These are phyloP conservation scores for Enteromius treurensis DNA, from an alignment of 2,797 vertebrate species.

Conservation along the genomic window DNA sequence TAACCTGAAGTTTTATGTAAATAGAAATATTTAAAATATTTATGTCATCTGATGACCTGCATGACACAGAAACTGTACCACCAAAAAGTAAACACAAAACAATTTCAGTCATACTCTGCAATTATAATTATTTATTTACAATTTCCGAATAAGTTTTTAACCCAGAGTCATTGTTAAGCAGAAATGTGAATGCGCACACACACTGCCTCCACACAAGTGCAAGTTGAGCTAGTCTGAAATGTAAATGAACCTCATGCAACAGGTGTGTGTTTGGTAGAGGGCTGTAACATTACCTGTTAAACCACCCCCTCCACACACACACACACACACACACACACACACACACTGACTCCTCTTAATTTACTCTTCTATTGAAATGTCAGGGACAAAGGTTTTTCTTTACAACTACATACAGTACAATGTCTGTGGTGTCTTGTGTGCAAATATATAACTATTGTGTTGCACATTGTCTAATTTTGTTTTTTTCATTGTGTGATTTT, in stretches of 20 bases:
- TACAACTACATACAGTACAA: slow-evolving; percentile 18
- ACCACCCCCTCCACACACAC: slow-evolving; percentile 18
- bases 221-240: slow-evolving; percentile 73
- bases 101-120: background rate
- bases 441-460: slow-evolving; percentile 1
- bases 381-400: slow-evolving; percentile 46
- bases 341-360: slow-evolving; percentile 53
- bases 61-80: background rate
- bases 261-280: slow-evolving; percentile 71
- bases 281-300: slow-evolving; percentile 73
- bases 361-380: slow-evolving; percentile 48
- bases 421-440: slow-evolving; percentile 7
- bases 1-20: background rate
- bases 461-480: slow-evolving; percentile 33
- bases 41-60: background rate
- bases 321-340: slow-evolving; percentile 47
- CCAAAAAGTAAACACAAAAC: background rate
- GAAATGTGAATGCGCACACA: slow-evolving; percentile 26
- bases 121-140: no score
- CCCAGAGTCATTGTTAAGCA: background rate
- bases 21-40: background rate
- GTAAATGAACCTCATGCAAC: slow-evolving; percentile 78
- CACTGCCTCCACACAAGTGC: slow-evolving; percentile 48
- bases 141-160: background rate
- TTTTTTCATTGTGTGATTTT: background rate